Percentiles rank a stretch among this genome's conserved stretches.
Conservation (phyloP, 2,888 invertebrate species). For the Cenopis cana region DNA sequence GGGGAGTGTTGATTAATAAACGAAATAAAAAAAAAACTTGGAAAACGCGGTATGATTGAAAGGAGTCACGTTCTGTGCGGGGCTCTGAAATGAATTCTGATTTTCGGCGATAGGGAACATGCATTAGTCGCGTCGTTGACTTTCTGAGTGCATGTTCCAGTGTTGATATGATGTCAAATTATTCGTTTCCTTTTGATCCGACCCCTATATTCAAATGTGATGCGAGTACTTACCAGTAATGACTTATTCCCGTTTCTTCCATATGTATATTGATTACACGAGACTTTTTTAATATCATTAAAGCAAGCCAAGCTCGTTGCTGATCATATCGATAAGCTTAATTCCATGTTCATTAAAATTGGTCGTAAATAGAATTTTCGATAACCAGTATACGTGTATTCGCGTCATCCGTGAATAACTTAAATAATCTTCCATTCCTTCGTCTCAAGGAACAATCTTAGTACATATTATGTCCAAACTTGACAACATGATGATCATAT, state of each 20-base stretch:
- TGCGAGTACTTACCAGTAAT: not conserved
- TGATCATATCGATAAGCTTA: no score
- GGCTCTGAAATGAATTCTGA: constrained; percentile 47
- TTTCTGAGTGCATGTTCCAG: constrained; percentile 34
- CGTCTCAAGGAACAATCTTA: no score
- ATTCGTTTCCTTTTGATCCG: constrained; percentile 20
- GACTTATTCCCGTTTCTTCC: not conserved
- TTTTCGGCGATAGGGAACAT: constrained; percentile 41
- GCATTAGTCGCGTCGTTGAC: constrained; percentile 37
- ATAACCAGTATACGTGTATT: no score
- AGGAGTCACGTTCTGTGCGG: constrained; percentile 49
- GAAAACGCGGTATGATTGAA: constrained; percentile 61
- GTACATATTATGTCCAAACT: no score
- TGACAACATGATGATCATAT: no score
- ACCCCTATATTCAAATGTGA: not conserved
- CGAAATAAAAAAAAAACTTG: constrained; percentile 69
- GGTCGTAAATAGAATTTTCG: no score
- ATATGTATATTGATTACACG: not conserved
- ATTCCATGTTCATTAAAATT: no score
- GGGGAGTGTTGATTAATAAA: constrained; percentile 78
- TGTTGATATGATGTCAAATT: constrained; percentile 33
- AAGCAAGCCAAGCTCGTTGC: no score
- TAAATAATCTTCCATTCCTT: no score
- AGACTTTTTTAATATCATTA: not conserved
- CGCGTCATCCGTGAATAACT: no score